Percentiles rank a stretch among this genome's conserved stretches.
Evolutionary conservation across 2,888 invertebrate species (phyloP).

Genomic region (Ecliptopera silaceata): DNA sequence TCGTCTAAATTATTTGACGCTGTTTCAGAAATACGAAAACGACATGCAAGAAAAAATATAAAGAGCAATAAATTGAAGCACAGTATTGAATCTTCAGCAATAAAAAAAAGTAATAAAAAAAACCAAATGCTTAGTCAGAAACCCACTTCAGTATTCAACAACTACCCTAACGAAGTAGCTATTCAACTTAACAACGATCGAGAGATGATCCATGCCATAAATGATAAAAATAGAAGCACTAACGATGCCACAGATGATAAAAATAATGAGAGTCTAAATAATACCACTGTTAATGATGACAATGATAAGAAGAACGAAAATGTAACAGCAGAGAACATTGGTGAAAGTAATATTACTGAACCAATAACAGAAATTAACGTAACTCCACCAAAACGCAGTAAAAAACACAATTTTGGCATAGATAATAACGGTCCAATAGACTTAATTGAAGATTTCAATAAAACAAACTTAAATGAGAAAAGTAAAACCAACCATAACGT

Average conservation of each 20-base stretch:
- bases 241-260: conserved; percentile 24
- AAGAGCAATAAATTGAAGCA: conserved; percentile 39
- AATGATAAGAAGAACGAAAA: too few relatives aligned
- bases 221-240: not conserved
- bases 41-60: conserved; percentile 44
- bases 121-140: conserved; percentile 42
- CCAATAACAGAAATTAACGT: conserved; percentile 15
- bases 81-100: conserved; percentile 27
- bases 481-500: conserved; percentile 48
- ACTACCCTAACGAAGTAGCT: conserved; percentile 65
- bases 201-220: not conserved
- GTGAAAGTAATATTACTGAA: conserved; percentile 3
- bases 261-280: conserved; percentile 37
- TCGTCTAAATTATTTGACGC: not conserved
- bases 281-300: too few relatives aligned
- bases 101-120: conserved; percentile 46
- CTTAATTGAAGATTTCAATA: conserved; percentile 47
- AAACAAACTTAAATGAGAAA: conserved; percentile 36
- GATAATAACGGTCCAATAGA: conserved; percentile 46
- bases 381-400: conserved; percentile 52
- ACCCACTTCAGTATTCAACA: conserved; percentile 54
- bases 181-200: conserved; percentile 44
- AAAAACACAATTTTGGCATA: conserved; percentile 51
- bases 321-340: not conserved
- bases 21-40: conserved; percentile 42